Conservation (phyloP, 2,888 invertebrate genomes). For the Conchocele bisecta region DNA sequence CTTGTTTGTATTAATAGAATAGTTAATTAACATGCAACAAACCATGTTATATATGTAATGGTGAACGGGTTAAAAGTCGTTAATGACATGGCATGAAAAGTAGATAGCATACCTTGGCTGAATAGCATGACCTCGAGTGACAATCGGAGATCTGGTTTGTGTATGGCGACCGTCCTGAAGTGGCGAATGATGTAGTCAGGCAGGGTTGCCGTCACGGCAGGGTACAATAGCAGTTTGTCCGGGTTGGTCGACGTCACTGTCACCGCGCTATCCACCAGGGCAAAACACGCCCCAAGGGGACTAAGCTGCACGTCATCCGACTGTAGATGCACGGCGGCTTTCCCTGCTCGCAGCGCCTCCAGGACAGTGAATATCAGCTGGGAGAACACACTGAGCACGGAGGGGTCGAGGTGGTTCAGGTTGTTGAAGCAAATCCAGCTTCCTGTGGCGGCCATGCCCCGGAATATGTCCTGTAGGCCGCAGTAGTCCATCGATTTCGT, state of each 20-base stretch:
- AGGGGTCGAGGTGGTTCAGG: conserved; percentile 69
- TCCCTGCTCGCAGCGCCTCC: conserved; percentile 74
- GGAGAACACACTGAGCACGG: conserved; percentile 77
- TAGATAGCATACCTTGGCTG: conserved; percentile 75
- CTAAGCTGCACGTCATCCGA: conserved; percentile 75
- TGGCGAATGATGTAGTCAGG: conserved; percentile 77
- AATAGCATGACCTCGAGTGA: conserved; percentile 76
- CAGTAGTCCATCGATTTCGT: conserved; percentile 71
- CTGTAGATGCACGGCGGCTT: conserved; percentile 72
- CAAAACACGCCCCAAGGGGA: conserved; percentile 75
- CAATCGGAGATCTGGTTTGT: conserved; percentile 74
- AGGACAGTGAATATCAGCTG: conserved; percentile 75
- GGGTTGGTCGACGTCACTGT: conserved; percentile 73
- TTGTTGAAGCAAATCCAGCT: conserved; percentile 80
- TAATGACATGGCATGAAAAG: background rate
- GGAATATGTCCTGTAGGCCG: conserved; percentile 78
- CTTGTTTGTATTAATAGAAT: too few species aligned
- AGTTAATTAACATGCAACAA: too few species aligned
- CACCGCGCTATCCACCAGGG: conserved; percentile 70
- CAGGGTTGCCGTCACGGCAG: conserved; percentile 71
- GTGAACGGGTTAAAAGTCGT: background rate
- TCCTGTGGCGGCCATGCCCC: conserved; percentile 79
- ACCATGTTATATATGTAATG: too few species aligned
- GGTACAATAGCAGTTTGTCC: conserved; percentile 75
- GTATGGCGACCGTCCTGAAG: conserved; percentile 77